phyloP scores from a whole-genome alignment of 1,140 invertebrate genomes.

The Papilio helenus region DNA sequence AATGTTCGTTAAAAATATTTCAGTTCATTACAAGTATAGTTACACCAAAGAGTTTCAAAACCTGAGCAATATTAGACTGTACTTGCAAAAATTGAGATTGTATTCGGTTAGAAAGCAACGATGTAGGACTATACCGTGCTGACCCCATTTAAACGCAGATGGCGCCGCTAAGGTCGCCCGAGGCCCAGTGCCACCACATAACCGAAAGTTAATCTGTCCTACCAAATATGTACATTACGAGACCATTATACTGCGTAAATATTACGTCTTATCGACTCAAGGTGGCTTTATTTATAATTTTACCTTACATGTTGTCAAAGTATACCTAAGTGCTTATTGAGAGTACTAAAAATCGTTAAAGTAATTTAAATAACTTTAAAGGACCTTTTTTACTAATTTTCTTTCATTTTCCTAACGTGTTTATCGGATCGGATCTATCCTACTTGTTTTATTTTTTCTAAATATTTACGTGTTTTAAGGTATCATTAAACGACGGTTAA shows the following conservation, averaged over 20 bases:
- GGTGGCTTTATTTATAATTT: background rate
- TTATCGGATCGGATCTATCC: too few relatives aligned
- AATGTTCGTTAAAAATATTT: too few relatives aligned
- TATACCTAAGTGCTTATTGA: too few relatives aligned
- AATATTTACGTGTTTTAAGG: background rate
- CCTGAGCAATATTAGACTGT: background rate
- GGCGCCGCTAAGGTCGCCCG: slow-evolving; percentile 39
- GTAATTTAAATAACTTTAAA: too few relatives aligned
- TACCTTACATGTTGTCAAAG: background rate
- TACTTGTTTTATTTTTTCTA: background rate
- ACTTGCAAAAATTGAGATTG: slow-evolving; percentile 19
- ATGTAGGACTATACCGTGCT: slow-evolving; percentile 22
- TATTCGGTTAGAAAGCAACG: slow-evolving; percentile 18
- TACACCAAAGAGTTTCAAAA: background rate
- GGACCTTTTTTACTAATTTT: too few relatives aligned
- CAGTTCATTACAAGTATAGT: background rate
- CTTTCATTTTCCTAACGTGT: too few relatives aligned
- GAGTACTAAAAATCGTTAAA: too few relatives aligned
- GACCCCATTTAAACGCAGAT: slow-evolving; percentile 40
- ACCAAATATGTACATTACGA: slow-evolving; percentile 18
- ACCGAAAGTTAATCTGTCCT: slow-evolving; percentile 13
- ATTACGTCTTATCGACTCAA: background rate
- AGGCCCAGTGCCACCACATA: slow-evolving; percentile 18
- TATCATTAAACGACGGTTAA: background rate
- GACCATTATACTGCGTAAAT: background rate